Evolutionary conservation across 2,888 invertebrate species (phyloP), one percentile per base, ranked within the genome.

Genomic region (Hirtodrosophila confusa): DNA sequence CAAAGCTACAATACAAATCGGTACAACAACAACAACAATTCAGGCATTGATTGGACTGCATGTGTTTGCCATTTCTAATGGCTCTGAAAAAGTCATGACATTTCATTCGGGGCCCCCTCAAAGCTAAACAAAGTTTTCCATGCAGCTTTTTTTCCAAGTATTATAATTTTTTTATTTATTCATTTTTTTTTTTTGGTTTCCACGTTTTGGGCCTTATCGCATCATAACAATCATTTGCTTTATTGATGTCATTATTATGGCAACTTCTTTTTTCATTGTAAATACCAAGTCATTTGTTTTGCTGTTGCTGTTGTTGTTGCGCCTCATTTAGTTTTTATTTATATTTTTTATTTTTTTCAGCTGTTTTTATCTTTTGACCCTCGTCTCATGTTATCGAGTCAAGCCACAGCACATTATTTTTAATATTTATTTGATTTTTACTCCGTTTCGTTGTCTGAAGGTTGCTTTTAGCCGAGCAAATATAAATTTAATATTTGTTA

Each of bases 211-310:
- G 70, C 60, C 69, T 86, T 83, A 84, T 88, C 84, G 80, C 70
- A 71, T 67, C 67, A 69, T 62, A 68, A 65, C 78, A 74, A 82
- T 86, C 86, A 65, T 79, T 79, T 53, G 84, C 79, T 67, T 83
- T 84, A 75, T 88, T 77, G 70, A 86, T 75, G 88, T 79, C 88
- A 86, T 86, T 88, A 86, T 79, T 71, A 65, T 73, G 72, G 51
- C 67, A 80, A 86, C 77, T 83, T 67, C 57, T 53, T 17, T 43
- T 37, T 36, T 35, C 24, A 41, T 53, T 65, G 50, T 69, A 74
- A 77, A 77, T 67, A 67, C 33, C 57, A 75, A 84, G 69, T 80
- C 78, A 66, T 71, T 83, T 73, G 61, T 45, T 68, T 56, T 35
- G 61, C 51, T 66, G n/a, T n/a, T n/a, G n/a, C n/a, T n/a, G n/a